phyloP scores from a whole-genome alignment of 1,140 invertebrate species.

The Galleria mellonella region DNA sequence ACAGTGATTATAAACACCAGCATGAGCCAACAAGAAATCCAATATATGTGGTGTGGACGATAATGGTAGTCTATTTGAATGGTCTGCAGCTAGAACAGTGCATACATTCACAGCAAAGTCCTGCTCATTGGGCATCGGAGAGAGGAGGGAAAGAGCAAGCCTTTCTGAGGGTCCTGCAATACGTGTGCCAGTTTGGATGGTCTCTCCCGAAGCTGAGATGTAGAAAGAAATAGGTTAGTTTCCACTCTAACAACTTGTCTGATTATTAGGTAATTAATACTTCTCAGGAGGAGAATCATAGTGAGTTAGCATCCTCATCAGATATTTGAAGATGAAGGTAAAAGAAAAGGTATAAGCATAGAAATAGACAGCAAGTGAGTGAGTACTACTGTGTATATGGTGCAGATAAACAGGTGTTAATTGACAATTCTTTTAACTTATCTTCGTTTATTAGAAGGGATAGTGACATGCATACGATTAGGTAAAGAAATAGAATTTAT shows the following conservation, averaged over 20 bases:
- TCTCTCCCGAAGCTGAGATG: conserved; percentile 87
- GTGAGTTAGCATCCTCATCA: not conserved
- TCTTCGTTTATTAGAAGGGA: too few species aligned
- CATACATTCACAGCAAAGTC: conserved; percentile 99
- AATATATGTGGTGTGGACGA: conserved; percentile 89
- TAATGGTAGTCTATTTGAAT: conserved; percentile 89
- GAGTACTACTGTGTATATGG: too few species aligned
- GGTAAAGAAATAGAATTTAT: too few species aligned
- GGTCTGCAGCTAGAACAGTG: conserved; percentile 95
- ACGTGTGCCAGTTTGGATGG: conserved; percentile 78
- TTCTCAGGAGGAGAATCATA: conserved; percentile 1
- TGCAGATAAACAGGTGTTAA: too few species aligned
- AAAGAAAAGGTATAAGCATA: too few species aligned
- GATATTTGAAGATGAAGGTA: too few species aligned
- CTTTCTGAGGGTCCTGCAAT: conserved; percentile 88
- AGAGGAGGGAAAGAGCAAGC: conserved; percentile 91
- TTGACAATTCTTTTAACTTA: too few species aligned
- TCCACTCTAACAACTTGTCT: not conserved
- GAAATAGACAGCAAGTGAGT: too few species aligned
- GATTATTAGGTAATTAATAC: not conserved
- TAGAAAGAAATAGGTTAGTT: conserved; percentile 13
- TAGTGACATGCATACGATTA: too few species aligned
- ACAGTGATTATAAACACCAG: conserved; percentile 93
- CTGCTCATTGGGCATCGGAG: conserved; percentile 98
- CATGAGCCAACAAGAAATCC: conserved; percentile 92